Conservation (phyloP, 2,797 vertebrate genomes). For the Serranus cabrilla region DNA sequence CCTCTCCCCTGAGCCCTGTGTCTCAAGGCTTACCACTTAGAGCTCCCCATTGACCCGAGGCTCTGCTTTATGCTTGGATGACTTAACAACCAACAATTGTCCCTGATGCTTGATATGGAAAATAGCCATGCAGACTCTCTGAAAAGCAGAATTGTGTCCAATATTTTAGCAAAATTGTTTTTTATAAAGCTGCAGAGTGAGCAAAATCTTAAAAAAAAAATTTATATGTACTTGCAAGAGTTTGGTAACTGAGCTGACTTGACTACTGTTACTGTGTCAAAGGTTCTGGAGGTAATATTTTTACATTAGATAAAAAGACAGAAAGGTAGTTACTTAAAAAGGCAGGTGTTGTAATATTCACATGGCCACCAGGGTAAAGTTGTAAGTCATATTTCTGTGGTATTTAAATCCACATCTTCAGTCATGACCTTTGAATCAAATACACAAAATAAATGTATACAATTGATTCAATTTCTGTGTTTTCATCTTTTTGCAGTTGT, state of each 20-base stretch:
- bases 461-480: not conserved
- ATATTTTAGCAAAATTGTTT: not conserved
- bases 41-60: not conserved
- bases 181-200: not conserved
- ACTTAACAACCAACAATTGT: no score
- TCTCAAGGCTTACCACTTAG: not conserved
- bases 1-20: not conserved
- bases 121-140: not conserved
- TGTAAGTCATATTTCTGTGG: not conserved
- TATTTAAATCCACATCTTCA: not conserved
- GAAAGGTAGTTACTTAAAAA: not conserved
- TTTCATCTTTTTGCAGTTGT: slow-evolving; percentile 79
- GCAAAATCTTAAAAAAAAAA: not conserved
- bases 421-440: slow-evolving; percentile 1
- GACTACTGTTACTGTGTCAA: not conserved
- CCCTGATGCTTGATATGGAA: not conserved
- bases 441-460: not conserved
- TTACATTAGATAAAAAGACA: not conserved
- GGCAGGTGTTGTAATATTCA: not conserved
- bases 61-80: no score
- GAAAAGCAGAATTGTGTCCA: not conserved
- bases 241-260: not conserved
- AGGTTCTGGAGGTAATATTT: not conserved
- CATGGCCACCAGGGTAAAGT: not conserved
- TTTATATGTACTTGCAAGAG: not conserved